phyloP scores from a whole-genome alignment of 2,888 invertebrate species.

The Epiperipatus broadwayi region DNA sequence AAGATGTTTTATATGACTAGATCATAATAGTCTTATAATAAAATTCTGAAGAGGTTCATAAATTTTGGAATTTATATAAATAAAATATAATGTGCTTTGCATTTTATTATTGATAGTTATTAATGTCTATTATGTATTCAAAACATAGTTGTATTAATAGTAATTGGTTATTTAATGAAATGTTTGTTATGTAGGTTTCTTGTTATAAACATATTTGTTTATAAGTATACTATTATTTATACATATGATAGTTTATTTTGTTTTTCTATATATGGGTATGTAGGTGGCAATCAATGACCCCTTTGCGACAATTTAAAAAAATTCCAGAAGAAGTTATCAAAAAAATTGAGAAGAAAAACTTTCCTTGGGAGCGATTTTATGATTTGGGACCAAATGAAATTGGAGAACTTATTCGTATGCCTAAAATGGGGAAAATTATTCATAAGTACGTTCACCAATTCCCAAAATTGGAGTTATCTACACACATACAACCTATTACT shows the following conservation, averaged over 20 bases:
- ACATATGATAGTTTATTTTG: background rate
- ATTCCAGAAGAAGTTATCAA: constrained; percentile 92
- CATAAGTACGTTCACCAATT: constrained; percentile 92
- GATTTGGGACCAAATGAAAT: constrained; percentile 93
- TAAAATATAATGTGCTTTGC: too few species aligned
- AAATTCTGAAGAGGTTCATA: too few species aligned
- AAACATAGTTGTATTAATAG: too few species aligned
- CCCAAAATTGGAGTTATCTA: constrained; percentile 83
- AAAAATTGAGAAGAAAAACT: constrained; percentile 83
- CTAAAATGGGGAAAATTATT: constrained; percentile 80
- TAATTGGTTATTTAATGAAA: too few species aligned
- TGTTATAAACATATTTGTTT: constrained; percentile 14
- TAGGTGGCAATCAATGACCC: constrained; percentile 96
- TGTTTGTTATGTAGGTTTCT: background rate
- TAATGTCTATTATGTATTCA: too few species aligned
- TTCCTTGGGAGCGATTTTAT: constrained; percentile 50
- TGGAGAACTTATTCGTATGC: constrained; percentile 74
- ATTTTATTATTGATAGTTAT: too few species aligned
- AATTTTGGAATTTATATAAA: too few species aligned
- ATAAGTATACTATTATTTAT: constrained; percentile 4
- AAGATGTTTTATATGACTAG: too few species aligned
- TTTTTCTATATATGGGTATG: too few species aligned
- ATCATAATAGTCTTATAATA: too few species aligned
- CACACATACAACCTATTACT: constrained; percentile 95
- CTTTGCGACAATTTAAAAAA: constrained; percentile 83